phyloP scores from a whole-genome alignment of 2,888 invertebrate species.

The Standfussiana lucernea region DNA sequence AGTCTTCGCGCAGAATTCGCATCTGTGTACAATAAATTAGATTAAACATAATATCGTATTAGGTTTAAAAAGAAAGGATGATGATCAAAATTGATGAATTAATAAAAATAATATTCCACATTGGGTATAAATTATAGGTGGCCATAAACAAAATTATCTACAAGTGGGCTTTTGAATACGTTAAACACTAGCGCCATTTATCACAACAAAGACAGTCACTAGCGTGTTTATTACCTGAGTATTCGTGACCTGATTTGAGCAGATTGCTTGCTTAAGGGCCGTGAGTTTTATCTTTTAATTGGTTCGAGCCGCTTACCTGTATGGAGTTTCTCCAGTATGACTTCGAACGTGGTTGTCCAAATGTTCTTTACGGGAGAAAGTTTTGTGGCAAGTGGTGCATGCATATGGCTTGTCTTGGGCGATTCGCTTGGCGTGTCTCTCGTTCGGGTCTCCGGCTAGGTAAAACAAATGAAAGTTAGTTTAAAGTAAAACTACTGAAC shows the following conservation, averaged over 20 bases:
- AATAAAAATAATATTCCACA: neutral
- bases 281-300: neutral
- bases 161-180: neutral
- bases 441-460: constrained; percentile 88
- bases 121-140: neutral
- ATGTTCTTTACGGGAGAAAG: constrained; percentile 96
- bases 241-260: constrained; percentile 12
- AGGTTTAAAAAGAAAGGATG: neutral
- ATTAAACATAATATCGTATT: neutral
- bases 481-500: neutral
- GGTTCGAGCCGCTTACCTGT: constrained; percentile 84
- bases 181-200: constrained; percentile 13
- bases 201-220: constrained; percentile 8
- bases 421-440: constrained; percentile 95
- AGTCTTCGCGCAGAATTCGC: constrained; percentile 94
- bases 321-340: constrained; percentile 96
- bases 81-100: neutral
- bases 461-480: neutral
- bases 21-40: constrained; percentile 81
- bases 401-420: constrained; percentile 96
- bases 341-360: constrained; percentile 96
- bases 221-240: constrained; percentile 18
- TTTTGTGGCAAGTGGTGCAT: constrained; percentile 96
- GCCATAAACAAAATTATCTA: neutral
- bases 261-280: neutral